phyloP scores from a whole-genome alignment of 2,888 invertebrate species.

The Phortica okadai region DNA sequence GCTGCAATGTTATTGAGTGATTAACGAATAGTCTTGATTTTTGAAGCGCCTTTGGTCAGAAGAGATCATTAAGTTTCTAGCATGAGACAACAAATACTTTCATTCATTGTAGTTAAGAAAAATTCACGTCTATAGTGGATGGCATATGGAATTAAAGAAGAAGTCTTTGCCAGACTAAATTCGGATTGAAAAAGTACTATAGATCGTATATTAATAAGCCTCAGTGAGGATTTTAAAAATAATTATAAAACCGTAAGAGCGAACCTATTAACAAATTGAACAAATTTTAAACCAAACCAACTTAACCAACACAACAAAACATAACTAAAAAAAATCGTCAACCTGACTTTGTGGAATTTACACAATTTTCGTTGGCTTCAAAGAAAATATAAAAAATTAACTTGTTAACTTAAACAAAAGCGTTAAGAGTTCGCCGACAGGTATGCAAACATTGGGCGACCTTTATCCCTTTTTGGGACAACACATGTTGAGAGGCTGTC shows the following conservation, averaged over 20 bases:
- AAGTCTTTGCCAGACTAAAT: too few relatives aligned
- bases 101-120: too few relatives aligned
- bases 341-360: background rate
- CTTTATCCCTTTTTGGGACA: conserved; percentile 36
- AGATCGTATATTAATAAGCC: too few relatives aligned
- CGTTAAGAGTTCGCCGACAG: background rate
- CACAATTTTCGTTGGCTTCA: background rate
- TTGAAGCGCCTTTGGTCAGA: background rate
- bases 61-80: too few relatives aligned
- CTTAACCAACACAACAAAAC: background rate
- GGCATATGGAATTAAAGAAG: too few relatives aligned
- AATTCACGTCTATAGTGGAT: too few relatives aligned
- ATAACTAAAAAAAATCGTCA: background rate
- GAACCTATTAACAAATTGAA: too few relatives aligned
- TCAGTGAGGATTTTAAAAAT: too few relatives aligned
- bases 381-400: conserved; percentile 38
- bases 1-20: background rate
- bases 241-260: too few relatives aligned
- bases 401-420: conserved; percentile 34
- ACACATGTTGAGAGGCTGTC: background rate
- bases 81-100: too few relatives aligned
- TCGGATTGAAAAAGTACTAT: too few relatives aligned
- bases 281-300: too few relatives aligned
- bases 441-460: conserved; percentile 1
- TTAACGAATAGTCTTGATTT: background rate